Evolutionary conservation across 1,140 invertebrate genomes (phyloP).

Genomic region (Limonius californicus): DNA sequence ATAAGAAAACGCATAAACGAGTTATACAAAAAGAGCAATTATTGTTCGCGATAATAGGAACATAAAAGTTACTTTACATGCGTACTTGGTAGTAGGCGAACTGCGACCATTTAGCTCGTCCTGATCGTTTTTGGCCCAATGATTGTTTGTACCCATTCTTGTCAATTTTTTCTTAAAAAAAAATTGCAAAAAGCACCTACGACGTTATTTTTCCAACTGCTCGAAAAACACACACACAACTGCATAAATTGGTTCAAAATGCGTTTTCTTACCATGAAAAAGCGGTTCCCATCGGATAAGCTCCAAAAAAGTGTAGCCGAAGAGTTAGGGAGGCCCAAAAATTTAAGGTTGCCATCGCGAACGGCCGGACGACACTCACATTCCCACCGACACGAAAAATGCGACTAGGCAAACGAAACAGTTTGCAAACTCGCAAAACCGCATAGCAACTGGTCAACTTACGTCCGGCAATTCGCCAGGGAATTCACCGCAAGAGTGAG

Average conservation of each 20-base stretch:
- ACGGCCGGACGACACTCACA: background rate
- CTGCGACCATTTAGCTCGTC: too few relatives aligned
- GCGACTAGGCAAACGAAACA: slow-evolving; percentile 7
- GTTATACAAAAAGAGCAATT: background rate
- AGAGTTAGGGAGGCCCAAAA: slow-evolving; percentile 1
- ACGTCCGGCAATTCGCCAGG: background rate
- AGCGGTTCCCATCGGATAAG: too few relatives aligned
- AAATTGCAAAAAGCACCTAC: too few relatives aligned
- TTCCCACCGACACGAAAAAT: background rate
- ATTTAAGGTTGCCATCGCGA: background rate
- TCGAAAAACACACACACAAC: too few relatives aligned
- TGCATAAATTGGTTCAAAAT: too few relatives aligned
- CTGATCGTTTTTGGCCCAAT: too few relatives aligned
- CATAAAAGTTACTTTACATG: background rate
- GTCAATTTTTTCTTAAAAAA: too few relatives aligned
- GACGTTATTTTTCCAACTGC: too few relatives aligned
- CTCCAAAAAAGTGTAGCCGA: background rate
- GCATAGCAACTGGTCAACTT: slow-evolving; percentile 9
- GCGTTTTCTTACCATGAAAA: too few relatives aligned
- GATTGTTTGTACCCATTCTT: too few relatives aligned
- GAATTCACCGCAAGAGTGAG: background rate
- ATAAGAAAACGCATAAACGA: background rate
- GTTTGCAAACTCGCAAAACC: slow-evolving; percentile 8
- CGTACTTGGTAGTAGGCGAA: too few relatives aligned
- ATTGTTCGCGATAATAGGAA: background rate